phyloP scores from a whole-genome alignment of 2,113 vertebrate species.

The Ranitomeya imitator region DNA sequence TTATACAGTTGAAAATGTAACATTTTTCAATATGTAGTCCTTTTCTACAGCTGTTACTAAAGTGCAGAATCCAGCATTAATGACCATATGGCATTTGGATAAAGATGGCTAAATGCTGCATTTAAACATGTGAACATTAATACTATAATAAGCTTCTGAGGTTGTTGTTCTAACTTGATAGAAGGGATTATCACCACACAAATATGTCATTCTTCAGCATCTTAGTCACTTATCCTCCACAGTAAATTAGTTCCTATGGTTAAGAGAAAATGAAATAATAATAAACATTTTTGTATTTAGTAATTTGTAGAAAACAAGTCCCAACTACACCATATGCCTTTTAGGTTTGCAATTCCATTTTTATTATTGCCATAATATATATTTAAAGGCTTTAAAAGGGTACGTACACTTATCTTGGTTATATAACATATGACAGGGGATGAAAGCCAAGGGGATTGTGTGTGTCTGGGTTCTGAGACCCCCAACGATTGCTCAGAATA shows the following conservation, averaged over 20 bases:
- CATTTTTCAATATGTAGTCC: neutral
- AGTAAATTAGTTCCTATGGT: conserved; percentile 6
- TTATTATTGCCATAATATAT: too few relatives aligned
- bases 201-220: conserved; percentile 62
- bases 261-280: neutral
- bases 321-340: neutral
- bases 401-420: too few relatives aligned
- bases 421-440: too few relatives aligned
- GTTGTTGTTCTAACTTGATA: conserved; percentile 62
- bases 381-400: too few relatives aligned
- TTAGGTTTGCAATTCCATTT: too few relatives aligned
- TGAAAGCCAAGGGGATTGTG: too few relatives aligned
- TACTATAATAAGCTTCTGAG: conserved; percentile 63
- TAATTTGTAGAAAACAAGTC: neutral
- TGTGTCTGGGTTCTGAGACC: too few relatives aligned
- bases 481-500: too few relatives aligned
- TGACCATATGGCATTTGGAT: conserved; percentile 23
- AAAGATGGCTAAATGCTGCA: conserved; percentile 63
- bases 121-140: conserved; percentile 68
- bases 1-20: neutral
- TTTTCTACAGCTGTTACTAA: neutral
- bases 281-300: neutral
- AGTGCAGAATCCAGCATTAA: neutral
- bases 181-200: conserved; percentile 61
- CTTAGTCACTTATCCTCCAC: conserved; percentile 45